Evolutionary conservation across 1,140 invertebrate species (phyloP).

Genomic region (Frieseomelitta varia): DNA sequence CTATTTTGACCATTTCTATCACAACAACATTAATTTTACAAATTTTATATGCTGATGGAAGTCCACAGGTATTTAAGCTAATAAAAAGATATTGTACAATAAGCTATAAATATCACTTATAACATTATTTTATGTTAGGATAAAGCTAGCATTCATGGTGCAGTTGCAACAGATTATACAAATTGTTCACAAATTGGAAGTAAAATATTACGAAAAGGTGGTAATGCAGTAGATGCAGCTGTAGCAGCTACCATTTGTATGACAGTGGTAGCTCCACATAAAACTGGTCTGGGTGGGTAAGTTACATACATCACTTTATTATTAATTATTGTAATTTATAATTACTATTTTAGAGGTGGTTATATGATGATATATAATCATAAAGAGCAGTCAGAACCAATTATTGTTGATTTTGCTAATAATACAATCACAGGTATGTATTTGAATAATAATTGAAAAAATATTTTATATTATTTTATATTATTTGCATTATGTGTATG

Average conservation of each 20-base stretch:
- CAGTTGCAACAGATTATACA: slow-evolving; percentile 87
- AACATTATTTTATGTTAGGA: slow-evolving; percentile 54
- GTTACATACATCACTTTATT: slow-evolving; percentile 35
- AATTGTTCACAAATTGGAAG: slow-evolving; percentile 89
- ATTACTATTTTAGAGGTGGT: slow-evolving; percentile 84
- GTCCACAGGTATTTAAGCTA: slow-evolving; percentile 80
- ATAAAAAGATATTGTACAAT: background rate
- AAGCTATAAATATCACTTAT: slow-evolving; percentile 25
- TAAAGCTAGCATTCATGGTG: slow-evolving; percentile 85
- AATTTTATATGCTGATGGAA: slow-evolving; percentile 86
- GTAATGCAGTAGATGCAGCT: slow-evolving; percentile 88
- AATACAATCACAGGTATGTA: slow-evolving; percentile 74
- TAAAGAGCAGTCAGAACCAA: slow-evolving; percentile 78
- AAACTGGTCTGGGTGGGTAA: slow-evolving; percentile 88
- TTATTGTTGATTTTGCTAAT: slow-evolving; percentile 83
- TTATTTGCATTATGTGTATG: slow-evolving; percentile 14
- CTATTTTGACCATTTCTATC: slow-evolving; percentile 84
- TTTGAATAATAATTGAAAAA: background rate
- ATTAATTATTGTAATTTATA: slow-evolving; percentile 16
- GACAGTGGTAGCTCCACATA: slow-evolving; percentile 86
- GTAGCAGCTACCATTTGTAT: slow-evolving; percentile 87
- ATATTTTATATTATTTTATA: slow-evolving; percentile 40
- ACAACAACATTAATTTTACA: slow-evolving; percentile 86
- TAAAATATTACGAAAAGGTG: slow-evolving; percentile 85
- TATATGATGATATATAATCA: slow-evolving; percentile 89